These are phyloP conservation scores for Podarcis muralis DNA, from an alignment of 2,113 vertebrate species.

Conservation along the genomic window DNA sequence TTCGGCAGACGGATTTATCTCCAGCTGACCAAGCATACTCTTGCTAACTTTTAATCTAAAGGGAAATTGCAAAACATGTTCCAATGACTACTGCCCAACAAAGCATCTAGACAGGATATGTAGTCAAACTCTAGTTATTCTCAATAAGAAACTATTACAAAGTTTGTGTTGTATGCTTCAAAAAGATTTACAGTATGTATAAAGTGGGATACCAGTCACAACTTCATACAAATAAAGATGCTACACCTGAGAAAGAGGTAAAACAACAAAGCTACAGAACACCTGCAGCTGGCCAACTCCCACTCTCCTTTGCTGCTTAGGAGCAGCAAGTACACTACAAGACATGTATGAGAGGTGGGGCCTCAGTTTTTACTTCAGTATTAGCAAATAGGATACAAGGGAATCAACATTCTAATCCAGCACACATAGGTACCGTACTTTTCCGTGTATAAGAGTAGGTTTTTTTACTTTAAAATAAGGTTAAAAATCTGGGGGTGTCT, in stretches of 20 bases:
- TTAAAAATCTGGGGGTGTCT: too few species aligned
- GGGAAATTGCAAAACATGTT: background rate
- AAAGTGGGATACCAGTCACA: background rate
- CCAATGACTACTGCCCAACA: background rate
- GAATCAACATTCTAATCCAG: background rate
- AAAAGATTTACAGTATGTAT: background rate
- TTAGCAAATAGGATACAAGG: background rate
- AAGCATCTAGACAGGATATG: too few species aligned
- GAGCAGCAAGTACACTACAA: too few species aligned
- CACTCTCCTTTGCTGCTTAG: too few species aligned
- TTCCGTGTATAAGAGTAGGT: too few species aligned
- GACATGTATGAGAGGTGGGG: too few species aligned
- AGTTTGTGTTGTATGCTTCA: background rate
- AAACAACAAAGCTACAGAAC: background rate
- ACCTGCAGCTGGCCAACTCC: background rate
- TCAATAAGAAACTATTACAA: background rate
- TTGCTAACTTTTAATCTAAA: too few species aligned
- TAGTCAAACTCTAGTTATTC: background rate
- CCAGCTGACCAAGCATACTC: too few species aligned
- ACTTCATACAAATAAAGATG: background rate
- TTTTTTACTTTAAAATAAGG: too few species aligned
- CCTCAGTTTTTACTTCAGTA: too few species aligned
- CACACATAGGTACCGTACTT: too few species aligned
- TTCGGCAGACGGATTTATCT: too few species aligned
- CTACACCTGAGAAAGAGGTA: background rate